Conservation (phyloP, 64 coral and sea anemone species). For the Hydrozoanthus tunicans region DNA sequence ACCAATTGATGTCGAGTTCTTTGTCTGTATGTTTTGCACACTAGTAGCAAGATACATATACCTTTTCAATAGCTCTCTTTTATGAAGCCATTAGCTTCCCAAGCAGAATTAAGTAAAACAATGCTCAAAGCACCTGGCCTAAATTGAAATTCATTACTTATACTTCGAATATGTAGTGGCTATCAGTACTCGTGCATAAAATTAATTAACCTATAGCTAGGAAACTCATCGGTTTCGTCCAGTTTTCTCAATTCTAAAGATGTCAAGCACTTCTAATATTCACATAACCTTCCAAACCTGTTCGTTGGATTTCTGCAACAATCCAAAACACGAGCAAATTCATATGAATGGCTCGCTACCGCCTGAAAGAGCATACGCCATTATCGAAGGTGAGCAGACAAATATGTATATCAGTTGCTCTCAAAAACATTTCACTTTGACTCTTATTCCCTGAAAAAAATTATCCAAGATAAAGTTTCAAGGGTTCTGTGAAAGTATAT, state of each 20-base stretch:
- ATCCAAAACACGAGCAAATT: constrained; percentile 3
- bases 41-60: neutral
- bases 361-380: neutral
- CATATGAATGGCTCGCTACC: neutral
- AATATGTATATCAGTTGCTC: neutral
- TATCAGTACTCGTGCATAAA: neutral
- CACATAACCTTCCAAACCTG: neutral
- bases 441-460: neutral
- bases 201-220: neutral
- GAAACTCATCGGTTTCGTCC: neutral
- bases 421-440: neutral
- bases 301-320: neutral
- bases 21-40: neutral
- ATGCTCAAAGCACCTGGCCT: neutral
- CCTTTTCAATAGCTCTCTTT: neutral
- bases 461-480: neutral
- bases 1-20: neutral
- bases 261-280: neutral
- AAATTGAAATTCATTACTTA: neutral
- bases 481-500: too few relatives aligned
- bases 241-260: neutral
- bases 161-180: too few relatives aligned
- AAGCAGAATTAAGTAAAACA: neutral
- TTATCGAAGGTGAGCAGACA: constrained; percentile 1
- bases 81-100: neutral